A percentile compares a stretch with the other conserved stretches of the same genome.
phyloP scores from a whole-genome alignment of 2,113 vertebrate genomes.

The Charina bottae region DNA sequence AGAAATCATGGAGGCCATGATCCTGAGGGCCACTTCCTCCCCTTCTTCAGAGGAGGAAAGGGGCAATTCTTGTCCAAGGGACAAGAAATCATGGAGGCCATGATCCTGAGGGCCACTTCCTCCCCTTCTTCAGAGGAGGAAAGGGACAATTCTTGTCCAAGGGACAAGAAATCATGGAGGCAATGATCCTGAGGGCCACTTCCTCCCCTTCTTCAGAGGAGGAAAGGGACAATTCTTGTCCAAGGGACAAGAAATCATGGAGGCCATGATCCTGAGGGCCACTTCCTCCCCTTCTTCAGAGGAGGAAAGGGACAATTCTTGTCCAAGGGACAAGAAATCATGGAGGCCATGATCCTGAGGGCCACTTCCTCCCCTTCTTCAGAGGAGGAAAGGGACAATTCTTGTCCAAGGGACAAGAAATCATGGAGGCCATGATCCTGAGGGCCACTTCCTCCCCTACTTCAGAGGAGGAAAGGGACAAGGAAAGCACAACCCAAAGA shows the following conservation, averaged over 20 bases:
- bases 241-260: background rate
- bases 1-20: background rate
- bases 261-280: background rate
- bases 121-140: background rate
- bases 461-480: too few species aligned
- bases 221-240: too few species aligned
- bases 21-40: background rate
- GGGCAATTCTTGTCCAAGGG: too few species aligned
- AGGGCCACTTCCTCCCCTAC: too few species aligned
- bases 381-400: background rate
- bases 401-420: background rate
- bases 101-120: background rate
- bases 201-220: background rate
- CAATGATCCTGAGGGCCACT: background rate
- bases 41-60: background rate
- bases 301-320: too few species aligned
- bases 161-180: background rate
- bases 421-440: too few species aligned
- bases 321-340: background rate
- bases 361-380: background rate
- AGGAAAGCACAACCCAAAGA: too few species aligned
- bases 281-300: background rate
- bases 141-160: too few species aligned
- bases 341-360: background rate
- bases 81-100: background rate